A percentile compares a stretch with the other conserved stretches of the same genome.
phyloP scores from a whole-genome alignment of 2,797 vertebrate genomes.

The Diceros bicornis region DNA sequence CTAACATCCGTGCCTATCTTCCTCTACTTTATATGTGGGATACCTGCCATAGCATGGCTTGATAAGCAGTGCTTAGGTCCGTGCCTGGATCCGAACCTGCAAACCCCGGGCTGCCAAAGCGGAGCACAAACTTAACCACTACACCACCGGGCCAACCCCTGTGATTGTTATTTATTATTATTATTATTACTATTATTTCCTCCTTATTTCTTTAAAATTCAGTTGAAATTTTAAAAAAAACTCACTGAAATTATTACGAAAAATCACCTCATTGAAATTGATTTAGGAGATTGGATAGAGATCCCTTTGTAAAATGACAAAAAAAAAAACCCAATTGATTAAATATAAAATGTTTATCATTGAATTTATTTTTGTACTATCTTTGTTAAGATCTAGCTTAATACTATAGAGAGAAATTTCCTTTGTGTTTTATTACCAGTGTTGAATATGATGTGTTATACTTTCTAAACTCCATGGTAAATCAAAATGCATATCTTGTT shows the following conservation, averaged over 20 bases:
- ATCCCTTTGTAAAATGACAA: slow-evolving; percentile 25
- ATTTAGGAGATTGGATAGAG: background rate
- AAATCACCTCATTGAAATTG: background rate
- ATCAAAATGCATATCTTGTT: background rate
- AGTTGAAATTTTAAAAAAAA: background rate
- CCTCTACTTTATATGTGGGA: too few relatives aligned
- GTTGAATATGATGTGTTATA: slow-evolving; percentile 5
- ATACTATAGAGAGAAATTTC: background rate
- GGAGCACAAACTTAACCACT: too few relatives aligned
- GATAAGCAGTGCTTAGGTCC: too few relatives aligned
- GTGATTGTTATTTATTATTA: background rate
- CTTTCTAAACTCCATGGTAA: background rate
- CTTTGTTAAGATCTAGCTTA: slow-evolving; percentile 33
- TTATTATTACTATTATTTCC: background rate
- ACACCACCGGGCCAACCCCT: too few relatives aligned
- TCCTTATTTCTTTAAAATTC: background rate
- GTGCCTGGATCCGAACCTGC: too few relatives aligned
- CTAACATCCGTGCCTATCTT: too few relatives aligned
- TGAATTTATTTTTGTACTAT: background rate
- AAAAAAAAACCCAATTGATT: background rate
- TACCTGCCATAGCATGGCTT: too few relatives aligned
- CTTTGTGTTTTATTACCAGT: background rate
- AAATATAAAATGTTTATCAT: slow-evolving; percentile 16
- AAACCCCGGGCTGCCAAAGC: too few relatives aligned
- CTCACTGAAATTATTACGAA: slow-evolving; percentile 42